Percentiles rank a stretch among this genome's conserved stretches.
phyloP scores from a whole-genome alignment of 2,888 invertebrate species.

The Leptinotarsa peninsularis region DNA sequence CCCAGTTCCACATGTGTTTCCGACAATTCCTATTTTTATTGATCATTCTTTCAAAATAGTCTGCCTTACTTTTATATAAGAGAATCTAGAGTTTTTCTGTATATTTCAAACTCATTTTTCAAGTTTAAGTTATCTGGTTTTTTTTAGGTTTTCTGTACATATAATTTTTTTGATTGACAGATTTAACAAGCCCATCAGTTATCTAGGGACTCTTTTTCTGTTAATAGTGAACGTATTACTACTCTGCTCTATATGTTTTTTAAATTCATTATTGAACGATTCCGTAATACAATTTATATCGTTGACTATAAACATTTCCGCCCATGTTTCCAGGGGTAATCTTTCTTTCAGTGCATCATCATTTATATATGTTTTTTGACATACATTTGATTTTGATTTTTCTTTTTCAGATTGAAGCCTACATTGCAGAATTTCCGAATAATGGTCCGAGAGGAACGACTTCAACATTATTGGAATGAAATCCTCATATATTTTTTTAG shows the following conservation, averaged over 20 bases:
- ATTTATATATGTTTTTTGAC: slow-evolving; percentile 20
- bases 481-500: slow-evolving; percentile 19
- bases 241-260: slow-evolving; percentile 11
- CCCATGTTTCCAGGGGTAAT: slow-evolving; percentile 10
- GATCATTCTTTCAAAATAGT: slow-evolving; percentile 18
- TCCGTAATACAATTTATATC: slow-evolving; percentile 22
- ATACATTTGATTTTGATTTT: slow-evolving; percentile 4
- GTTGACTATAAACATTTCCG: slow-evolving; percentile 7
- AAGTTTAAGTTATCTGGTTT: not conserved
- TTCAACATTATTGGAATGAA: not conserved
- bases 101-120: slow-evolving; percentile 13
- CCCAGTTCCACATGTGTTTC: slow-evolving; percentile 25
- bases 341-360: slow-evolving; percentile 2
- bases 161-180: slow-evolving; percentile 13
- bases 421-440: not conserved
- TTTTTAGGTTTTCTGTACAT: slow-evolving; percentile 17
- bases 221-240: slow-evolving; percentile 11
- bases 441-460: not conserved
- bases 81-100: not conserved
- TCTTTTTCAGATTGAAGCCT: slow-evolving; percentile 14
- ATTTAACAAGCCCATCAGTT: slow-evolving; percentile 14
- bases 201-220: slow-evolving; percentile 19
- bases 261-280: slow-evolving; percentile 2
- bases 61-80: slow-evolving; percentile 20
- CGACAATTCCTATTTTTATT: slow-evolving; percentile 21